A percentile compares a stretch with the other conserved stretches of the same genome.
Conservation (phyloP, 2,888 invertebrate species). For the Entomobrya proxima region DNA sequence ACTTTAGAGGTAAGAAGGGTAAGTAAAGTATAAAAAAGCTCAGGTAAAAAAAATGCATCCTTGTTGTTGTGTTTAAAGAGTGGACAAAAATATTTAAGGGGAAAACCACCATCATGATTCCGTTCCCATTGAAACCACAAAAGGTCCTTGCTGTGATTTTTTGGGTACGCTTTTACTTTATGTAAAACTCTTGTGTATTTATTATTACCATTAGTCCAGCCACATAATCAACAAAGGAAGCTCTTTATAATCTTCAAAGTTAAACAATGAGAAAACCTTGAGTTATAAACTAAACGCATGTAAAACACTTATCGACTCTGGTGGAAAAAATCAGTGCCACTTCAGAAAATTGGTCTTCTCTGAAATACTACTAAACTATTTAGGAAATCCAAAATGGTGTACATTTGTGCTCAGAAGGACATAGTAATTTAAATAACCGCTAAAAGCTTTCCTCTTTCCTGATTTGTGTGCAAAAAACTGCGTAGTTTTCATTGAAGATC, state of each 20-base stretch:
- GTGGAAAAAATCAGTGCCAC: not conserved
- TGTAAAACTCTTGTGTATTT: constrained; percentile 3
- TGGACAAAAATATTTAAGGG: not conserved
- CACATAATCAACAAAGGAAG: not conserved
- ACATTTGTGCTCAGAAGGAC: not conserved
- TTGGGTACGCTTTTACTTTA: not conserved
- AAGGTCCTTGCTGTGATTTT: constrained; percentile 37
- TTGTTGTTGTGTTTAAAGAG: no score
- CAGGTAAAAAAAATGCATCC: constrained; percentile 23
- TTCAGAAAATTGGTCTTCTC: not conserved
- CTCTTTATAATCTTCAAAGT: not conserved
- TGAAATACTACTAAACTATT: not conserved
- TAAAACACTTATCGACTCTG: no score
- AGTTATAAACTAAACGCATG: not conserved
- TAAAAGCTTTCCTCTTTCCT: no score
- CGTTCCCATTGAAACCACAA: constrained; percentile 44
- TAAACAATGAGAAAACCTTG: constrained; percentile 2
- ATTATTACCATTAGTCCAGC: constrained; percentile 17
- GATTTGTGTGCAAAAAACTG: no score
- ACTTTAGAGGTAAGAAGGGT: not conserved
- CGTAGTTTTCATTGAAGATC: no score
- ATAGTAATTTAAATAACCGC: constrained; percentile 1
- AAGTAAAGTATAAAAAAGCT: not conserved
- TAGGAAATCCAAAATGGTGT: not conserved
- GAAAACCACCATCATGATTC: constrained; percentile 40